Conservation (phyloP, 2,888 invertebrate species). For the Chydorus sphaericus region DNA sequence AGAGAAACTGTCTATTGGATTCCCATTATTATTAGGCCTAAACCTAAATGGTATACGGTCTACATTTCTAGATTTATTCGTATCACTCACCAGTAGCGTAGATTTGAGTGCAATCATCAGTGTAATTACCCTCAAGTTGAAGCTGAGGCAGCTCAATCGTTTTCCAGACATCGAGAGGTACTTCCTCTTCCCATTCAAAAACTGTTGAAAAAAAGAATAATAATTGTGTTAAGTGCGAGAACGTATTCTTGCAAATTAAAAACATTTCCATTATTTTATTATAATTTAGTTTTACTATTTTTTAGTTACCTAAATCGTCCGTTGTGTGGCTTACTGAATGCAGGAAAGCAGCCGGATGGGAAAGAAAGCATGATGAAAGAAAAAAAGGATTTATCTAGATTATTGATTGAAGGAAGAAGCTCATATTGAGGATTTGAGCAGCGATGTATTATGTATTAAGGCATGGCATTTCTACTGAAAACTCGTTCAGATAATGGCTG, state of each 20-base stretch:
- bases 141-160: slow-evolving; percentile 82
- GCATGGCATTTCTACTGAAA: too few species aligned
- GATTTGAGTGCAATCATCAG: slow-evolving; percentile 80
- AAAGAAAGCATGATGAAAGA: neutral
- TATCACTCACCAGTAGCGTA: slow-evolving; percentile 87
- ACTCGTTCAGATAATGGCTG: too few species aligned
- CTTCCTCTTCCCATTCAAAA: slow-evolving; percentile 84
- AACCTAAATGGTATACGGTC: neutral
- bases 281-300: too few species aligned
- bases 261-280: too few species aligned
- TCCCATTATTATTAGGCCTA: neutral
- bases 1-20: neutral
- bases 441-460: too few species aligned
- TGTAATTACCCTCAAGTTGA: slow-evolving; percentile 68
- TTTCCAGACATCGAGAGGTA: slow-evolving; percentile 74
- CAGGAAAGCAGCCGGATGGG: slow-evolving; percentile 2
- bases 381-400: too few species aligned
- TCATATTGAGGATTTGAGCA: too few species aligned
- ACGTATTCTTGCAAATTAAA: too few species aligned
- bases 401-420: too few species aligned
- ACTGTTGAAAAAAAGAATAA: too few species aligned
- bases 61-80: too few species aligned
- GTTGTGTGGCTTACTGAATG: slow-evolving; percentile 78
- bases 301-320: slow-evolving; percentile 80
- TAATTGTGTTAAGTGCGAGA: too few species aligned